phyloP scores from a whole-genome alignment of 1,140 invertebrate species.

The Drosophila ananassae region DNA sequence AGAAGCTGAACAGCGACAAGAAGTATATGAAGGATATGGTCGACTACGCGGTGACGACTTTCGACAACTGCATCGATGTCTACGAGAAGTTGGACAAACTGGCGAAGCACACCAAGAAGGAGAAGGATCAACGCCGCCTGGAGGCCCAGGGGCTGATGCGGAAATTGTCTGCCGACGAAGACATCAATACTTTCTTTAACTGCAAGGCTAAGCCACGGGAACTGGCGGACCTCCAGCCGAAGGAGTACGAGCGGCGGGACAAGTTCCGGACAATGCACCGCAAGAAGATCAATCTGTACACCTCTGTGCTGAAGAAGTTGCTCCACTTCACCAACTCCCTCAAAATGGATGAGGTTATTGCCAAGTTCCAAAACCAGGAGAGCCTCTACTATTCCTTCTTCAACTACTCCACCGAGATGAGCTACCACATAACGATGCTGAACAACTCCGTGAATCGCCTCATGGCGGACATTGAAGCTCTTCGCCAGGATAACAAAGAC shows the following conservation, averaged over 20 bases:
- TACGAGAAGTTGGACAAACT: slow-evolving; percentile 62
- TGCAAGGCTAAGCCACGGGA: slow-evolving; percentile 55
- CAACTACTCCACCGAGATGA: slow-evolving; percentile 69
- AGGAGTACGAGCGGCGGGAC: slow-evolving; percentile 54
- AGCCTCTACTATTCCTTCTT: slow-evolving; percentile 66
- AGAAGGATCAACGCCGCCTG: slow-evolving; percentile 48
- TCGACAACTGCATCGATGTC: slow-evolving; percentile 57
- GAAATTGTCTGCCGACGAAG: slow-evolving; percentile 60
- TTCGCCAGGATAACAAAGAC: slow-evolving; percentile 48
- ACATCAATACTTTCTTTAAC: slow-evolving; percentile 56
- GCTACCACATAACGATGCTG: slow-evolving; percentile 61
- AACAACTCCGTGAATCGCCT: slow-evolving; percentile 64
- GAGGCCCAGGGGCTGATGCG: slow-evolving; percentile 61
- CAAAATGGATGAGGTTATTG: slow-evolving; percentile 55
- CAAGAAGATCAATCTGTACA: slow-evolving; percentile 64
- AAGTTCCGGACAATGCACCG: slow-evolving; percentile 53
- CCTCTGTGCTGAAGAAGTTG: slow-evolving; percentile 61
- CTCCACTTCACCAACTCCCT: slow-evolving; percentile 44
- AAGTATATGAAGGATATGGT: slow-evolving; percentile 66
- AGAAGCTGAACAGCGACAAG: slow-evolving; percentile 65
- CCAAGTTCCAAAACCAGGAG: slow-evolving; percentile 63
- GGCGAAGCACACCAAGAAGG: slow-evolving; percentile 43
- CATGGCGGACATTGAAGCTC: slow-evolving; percentile 44
- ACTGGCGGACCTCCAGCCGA: slow-evolving; percentile 61
- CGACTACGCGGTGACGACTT: slow-evolving; percentile 57